These are phyloP conservation scores for Torymus texanus DNA, from an alignment of 2,888 invertebrate genomes.

Conservation along the genomic window DNA sequence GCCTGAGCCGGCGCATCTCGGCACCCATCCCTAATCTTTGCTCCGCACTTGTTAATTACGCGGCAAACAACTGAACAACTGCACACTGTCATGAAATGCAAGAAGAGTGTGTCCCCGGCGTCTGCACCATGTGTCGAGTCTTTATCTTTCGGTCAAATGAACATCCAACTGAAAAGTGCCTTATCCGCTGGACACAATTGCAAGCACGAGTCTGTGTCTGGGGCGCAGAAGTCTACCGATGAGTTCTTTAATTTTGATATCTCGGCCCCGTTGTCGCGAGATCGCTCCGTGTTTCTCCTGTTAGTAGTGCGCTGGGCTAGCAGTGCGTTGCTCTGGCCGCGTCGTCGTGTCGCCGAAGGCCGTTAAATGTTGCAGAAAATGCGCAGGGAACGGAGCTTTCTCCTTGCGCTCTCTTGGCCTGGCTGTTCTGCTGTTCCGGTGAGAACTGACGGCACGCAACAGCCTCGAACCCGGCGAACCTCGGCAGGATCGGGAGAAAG, in stretches of 20 bases:
- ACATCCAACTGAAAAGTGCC: too few relatives aligned
- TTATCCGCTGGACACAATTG: too few relatives aligned
- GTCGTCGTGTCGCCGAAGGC: neutral
- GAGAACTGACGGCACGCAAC: constrained; percentile 45
- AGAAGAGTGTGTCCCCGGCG: neutral
- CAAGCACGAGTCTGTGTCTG: too few relatives aligned
- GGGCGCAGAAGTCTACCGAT: too few relatives aligned
- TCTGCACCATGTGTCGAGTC: constrained; percentile 36
- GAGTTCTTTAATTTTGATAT: too few relatives aligned
- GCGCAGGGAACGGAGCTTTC: constrained; percentile 38
- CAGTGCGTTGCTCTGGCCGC: too few relatives aligned
- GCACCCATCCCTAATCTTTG: constrained; percentile 48
- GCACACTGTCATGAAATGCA: constrained; percentile 44
- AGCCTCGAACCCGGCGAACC: constrained; percentile 31
- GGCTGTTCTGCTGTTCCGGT: constrained; percentile 40
- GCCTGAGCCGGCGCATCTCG: constrained; percentile 67
- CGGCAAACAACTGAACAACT: constrained; percentile 20
- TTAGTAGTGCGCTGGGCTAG: too few relatives aligned
- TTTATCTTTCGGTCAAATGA: neutral
- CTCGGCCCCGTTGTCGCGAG: too few relatives aligned
- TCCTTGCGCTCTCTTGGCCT: constrained; percentile 19
- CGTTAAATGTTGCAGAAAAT: neutral
- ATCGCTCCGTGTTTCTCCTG: too few relatives aligned
- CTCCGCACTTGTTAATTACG: constrained; percentile 11
- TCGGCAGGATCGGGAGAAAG: constrained; percentile 50